Evolutionary conservation across 2,113 vertebrate genomes (phyloP).

Genomic region (Muntiacus muntjak): DNA sequence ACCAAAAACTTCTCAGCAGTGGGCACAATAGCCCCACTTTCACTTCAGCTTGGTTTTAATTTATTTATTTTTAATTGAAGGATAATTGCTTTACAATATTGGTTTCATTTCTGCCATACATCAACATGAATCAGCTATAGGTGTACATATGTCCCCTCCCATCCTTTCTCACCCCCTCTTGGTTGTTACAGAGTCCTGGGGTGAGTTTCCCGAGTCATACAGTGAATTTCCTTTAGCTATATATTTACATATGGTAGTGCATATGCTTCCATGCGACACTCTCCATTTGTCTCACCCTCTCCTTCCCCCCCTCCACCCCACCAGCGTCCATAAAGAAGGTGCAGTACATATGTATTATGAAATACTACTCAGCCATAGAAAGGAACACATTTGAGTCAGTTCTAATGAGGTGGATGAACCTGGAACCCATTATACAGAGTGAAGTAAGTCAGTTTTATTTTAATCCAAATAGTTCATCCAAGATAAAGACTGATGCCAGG

Average conservation of each 20-base stretch:
- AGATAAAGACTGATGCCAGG: background rate
- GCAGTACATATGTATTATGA: background rate
- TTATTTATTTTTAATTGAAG: background rate
- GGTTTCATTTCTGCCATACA: background rate
- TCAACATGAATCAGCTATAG: background rate
- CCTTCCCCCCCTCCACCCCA: fast-evolving
- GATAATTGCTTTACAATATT: background rate
- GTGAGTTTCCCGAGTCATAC: background rate
- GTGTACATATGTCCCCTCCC: background rate
- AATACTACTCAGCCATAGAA: background rate
- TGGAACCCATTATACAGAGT: background rate
- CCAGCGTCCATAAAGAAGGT: background rate
- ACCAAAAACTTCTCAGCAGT: background rate
- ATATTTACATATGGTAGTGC: background rate
- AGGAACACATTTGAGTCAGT: background rate
- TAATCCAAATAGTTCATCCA: background rate
- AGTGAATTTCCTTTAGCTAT: background rate
- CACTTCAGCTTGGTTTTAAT: background rate
- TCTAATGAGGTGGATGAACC: background rate
- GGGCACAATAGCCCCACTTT: background rate
- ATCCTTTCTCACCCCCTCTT: background rate
- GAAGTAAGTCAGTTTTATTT: background rate
- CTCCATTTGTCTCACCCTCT: background rate
- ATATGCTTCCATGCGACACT: background rate
- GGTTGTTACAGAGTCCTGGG: background rate